Conservation (phyloP, 2,113 vertebrate genomes). For the Tychaedon coryphoeus region DNA sequence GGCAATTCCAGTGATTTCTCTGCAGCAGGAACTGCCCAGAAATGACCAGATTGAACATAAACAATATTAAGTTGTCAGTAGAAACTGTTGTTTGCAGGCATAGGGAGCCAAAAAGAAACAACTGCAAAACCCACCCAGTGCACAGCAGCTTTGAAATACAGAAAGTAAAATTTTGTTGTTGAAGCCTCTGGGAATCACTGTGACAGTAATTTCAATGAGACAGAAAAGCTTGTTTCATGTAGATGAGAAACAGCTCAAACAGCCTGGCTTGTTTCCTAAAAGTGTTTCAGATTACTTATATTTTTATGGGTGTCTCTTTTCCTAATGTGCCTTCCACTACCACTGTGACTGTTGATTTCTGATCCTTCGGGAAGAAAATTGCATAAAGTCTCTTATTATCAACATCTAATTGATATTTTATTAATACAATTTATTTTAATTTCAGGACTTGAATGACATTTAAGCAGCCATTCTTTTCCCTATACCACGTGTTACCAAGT, state of each 20-base stretch:
- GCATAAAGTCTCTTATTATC: neutral
- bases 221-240: neutral
- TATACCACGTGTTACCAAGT: neutral
- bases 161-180: neutral
- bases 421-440: neutral
- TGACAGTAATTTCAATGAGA: neutral
- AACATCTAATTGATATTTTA: constrained; percentile 21
- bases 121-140: neutral
- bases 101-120: neutral
- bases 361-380: constrained; percentile 7
- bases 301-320: neutral
- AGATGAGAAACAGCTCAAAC: neutral
- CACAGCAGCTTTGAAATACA: neutral
- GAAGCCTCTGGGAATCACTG: neutral
- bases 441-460: neutral
- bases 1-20: neutral
- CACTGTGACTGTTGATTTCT: neutral
- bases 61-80: neutral
- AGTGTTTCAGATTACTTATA: neutral
- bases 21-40: neutral
- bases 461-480: neutral
- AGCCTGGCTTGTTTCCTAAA: neutral
- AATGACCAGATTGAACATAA: neutral
- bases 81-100: neutral
- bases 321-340: neutral